A percentile compares a stretch with the other conserved stretches of the same genome.
phyloP scores from a whole-genome alignment of 2,797 vertebrate genomes.

The Meriones psammophilus region DNA sequence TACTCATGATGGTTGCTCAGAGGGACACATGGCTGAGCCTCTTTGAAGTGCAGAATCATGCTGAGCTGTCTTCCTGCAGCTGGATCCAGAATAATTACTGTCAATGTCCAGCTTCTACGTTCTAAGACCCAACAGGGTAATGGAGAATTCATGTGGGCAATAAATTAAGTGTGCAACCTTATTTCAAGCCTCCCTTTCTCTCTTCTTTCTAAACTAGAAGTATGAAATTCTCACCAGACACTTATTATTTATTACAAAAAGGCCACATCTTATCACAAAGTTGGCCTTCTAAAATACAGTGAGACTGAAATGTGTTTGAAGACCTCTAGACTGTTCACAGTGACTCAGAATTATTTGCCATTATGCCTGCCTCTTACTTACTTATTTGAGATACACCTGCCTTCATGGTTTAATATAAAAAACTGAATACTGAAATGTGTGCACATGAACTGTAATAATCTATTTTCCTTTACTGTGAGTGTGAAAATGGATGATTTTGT shows the following conservation, averaged over 20 bases:
- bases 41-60: slow-evolving; percentile 65
- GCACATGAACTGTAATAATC: neutral
- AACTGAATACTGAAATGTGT: slow-evolving; percentile 19
- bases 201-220: slow-evolving; percentile 41
- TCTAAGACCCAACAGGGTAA: slow-evolving; percentile 60
- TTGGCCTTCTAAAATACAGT: slow-evolving; percentile 46
- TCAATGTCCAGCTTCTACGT: slow-evolving; percentile 31
- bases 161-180: slow-evolving; percentile 56
- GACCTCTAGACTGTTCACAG: slow-evolving; percentile 15
- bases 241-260: slow-evolving; percentile 29
- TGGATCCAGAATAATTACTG: slow-evolving; percentile 69
- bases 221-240: slow-evolving; percentile 62
- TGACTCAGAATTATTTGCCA: slow-evolving; percentile 40
- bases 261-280: slow-evolving; percentile 28
- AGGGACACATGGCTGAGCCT: slow-evolving; percentile 49
- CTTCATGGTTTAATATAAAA: slow-evolving; percentile 7
- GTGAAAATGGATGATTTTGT: slow-evolving; percentile 10
- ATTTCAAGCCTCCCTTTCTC: slow-evolving; percentile 57
- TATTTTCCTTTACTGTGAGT: neutral
- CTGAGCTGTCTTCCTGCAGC: slow-evolving; percentile 52
- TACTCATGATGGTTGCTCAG: slow-evolving; percentile 33
- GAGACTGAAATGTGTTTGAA: slow-evolving; percentile 48
- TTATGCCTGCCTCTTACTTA: neutral
- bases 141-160: slow-evolving; percentile 66
- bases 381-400: neutral